A percentile compares a stretch with the other conserved stretches of the same genome.
Evolutionary conservation across 2,113 vertebrate genomes (phyloP).

Genomic region (Sakesphorus luctuosus): DNA sequence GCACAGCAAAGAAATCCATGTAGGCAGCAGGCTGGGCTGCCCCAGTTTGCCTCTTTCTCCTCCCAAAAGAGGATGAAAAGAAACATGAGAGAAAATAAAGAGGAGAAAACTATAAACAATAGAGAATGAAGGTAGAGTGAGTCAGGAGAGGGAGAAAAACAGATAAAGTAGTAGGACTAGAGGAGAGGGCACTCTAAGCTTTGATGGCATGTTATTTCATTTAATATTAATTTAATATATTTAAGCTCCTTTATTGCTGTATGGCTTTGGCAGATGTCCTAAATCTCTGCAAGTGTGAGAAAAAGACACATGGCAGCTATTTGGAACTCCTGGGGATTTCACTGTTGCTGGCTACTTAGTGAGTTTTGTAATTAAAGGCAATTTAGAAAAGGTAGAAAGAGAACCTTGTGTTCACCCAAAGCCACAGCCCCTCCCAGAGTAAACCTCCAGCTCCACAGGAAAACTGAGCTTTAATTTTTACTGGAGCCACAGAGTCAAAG

Average conservation of each 20-base stretch:
- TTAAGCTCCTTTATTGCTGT: conserved; percentile 20
- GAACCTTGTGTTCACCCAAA: background rate
- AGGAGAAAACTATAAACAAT: background rate
- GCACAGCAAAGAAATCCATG: background rate
- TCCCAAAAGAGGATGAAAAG: background rate
- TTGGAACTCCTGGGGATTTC: conserved; percentile 29
- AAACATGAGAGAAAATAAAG: background rate
- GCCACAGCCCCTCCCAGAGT: background rate
- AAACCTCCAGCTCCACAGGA: background rate
- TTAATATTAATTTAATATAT: conserved; percentile 9
- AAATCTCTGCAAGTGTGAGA: conserved; percentile 42
- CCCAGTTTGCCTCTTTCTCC: background rate
- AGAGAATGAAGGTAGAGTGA: background rate
- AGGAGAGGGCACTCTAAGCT: background rate
- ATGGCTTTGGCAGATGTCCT: background rate
- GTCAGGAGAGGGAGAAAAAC: background rate
- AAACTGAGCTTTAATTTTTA: background rate
- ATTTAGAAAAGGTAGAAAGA: conserved; percentile 49
- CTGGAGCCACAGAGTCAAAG: background rate
- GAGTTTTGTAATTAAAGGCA: conserved; percentile 36
- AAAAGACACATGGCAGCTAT: conserved; percentile 36
- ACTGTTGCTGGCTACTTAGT: background rate
- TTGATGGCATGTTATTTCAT: background rate
- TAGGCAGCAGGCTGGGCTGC: background rate
- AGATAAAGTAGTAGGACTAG: background rate